These are phyloP conservation scores for Scaptomyza graminum DNA, from an alignment of 1,140 invertebrate species.

Conservation along the genomic window DNA sequence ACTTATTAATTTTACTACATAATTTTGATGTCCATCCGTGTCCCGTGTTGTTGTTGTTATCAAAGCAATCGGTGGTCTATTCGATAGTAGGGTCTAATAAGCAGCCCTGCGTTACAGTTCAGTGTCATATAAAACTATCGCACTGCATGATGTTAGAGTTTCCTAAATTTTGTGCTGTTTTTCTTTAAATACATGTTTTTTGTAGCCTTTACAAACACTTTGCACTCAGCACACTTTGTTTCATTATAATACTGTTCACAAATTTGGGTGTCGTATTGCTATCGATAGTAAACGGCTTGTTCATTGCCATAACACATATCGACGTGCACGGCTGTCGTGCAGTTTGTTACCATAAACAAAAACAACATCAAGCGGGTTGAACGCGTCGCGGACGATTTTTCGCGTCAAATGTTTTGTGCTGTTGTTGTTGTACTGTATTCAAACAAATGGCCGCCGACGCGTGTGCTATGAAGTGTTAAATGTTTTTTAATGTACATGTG, in stretches of 20 bases:
- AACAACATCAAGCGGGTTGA: conserved; percentile 38
- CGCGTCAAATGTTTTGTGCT: conserved; percentile 15
- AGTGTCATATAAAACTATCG: conserved; percentile 23
- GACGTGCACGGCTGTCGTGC: background rate
- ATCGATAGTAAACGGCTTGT: conserved; percentile 1
- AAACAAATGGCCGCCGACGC: conserved; percentile 60
- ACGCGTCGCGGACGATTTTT: conserved; percentile 34
- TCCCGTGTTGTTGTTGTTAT: no score
- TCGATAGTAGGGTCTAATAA: background rate
- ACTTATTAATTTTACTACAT: conserved; percentile 33
- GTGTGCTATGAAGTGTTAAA: conserved; percentile 27
- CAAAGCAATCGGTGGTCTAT: conserved; percentile 6
- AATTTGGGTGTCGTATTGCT: background rate
- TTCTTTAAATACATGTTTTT: no score
- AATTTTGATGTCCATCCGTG: conserved; percentile 17
- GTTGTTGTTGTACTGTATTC: conserved; percentile 39
- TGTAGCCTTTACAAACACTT: background rate
- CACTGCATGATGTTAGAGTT: background rate
- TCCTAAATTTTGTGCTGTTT: background rate
- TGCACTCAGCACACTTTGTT: background rate
- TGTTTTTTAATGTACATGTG: conserved; percentile 39
- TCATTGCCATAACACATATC: conserved; percentile 1
- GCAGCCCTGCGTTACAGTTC: conserved; percentile 10
- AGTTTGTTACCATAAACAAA: conserved; percentile 47
- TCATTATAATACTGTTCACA: no score